These are phyloP conservation scores for Mirounga angustirostris DNA, from an alignment of 2,113 vertebrate species.

Conservation along the genomic window DNA sequence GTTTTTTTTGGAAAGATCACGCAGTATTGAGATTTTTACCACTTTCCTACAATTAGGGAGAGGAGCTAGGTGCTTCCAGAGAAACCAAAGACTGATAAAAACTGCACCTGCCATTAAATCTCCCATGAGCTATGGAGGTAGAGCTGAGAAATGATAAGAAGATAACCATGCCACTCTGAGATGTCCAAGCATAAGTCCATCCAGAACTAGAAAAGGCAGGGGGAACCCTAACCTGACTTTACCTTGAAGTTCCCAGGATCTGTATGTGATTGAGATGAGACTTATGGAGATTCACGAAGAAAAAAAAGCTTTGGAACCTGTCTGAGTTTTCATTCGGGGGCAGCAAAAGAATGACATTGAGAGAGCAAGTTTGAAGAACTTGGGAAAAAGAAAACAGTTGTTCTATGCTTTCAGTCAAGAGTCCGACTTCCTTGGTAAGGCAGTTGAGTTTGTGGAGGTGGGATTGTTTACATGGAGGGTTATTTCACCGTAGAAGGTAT, in stretches of 20 bases:
- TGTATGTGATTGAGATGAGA: neutral
- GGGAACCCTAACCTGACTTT: neutral
- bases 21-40: no score
- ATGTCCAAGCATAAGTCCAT: neutral
- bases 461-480: neutral
- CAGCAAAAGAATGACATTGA: neutral
- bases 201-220: neutral
- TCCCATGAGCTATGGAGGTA: neutral
- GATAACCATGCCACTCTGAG: neutral
- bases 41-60: neutral
- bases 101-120: neutral
- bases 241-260: neutral
- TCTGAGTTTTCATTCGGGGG: neutral
- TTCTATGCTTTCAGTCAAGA: neutral
- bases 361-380: neutral
- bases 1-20: neutral
- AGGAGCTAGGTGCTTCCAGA: neutral
- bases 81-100: neutral
- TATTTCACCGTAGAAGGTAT: neutral
- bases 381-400: neutral
- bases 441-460: neutral
- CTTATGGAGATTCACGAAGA: neutral
- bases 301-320: neutral
- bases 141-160: neutral
- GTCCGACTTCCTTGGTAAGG: neutral